Conservation (phyloP, 2,797 vertebrate genomes). For the Ctenopoma multispine region DNA sequence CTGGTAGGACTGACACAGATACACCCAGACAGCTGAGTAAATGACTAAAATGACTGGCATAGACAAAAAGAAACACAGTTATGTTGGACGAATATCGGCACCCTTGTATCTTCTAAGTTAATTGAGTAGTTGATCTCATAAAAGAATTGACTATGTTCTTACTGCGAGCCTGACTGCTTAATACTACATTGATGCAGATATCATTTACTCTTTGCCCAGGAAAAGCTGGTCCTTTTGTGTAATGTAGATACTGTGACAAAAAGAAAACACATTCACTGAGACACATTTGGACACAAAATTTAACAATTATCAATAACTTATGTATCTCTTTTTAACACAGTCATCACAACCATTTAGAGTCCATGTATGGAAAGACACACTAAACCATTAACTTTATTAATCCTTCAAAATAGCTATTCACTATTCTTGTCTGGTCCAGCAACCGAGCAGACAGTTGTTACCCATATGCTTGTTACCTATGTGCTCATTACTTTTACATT, state of each 20-base stretch:
- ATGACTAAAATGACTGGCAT: slow-evolving; percentile 51
- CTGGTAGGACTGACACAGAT: slow-evolving; percentile 72
- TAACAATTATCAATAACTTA: no score
- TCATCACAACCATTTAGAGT: background rate
- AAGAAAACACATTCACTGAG: background rate
- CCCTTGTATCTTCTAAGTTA: slow-evolving; percentile 29
- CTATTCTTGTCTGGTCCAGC: background rate
- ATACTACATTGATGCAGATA: background rate
- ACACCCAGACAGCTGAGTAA: slow-evolving; percentile 74
- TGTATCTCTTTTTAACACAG: background rate
- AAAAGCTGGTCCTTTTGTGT: slow-evolving; percentile 14
- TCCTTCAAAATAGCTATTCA: background rate
- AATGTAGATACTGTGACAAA: no score
- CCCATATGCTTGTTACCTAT: no score
- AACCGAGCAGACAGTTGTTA: background rate
- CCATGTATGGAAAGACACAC: background rate
- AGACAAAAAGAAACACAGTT: slow-evolving; percentile 33
- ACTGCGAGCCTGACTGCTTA: slow-evolving; percentile 10
- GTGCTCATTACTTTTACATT: slow-evolving; percentile 13
- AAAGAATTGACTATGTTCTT: slow-evolving; percentile 24
- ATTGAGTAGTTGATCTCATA: slow-evolving; percentile 35
- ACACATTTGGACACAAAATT: background rate
- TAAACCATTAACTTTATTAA: background rate
- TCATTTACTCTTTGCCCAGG: slow-evolving; percentile 23
- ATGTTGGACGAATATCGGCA: slow-evolving; percentile 25